phyloP scores from a whole-genome alignment of 2,113 vertebrate genomes.

The Mohoua ochrocephala region DNA sequence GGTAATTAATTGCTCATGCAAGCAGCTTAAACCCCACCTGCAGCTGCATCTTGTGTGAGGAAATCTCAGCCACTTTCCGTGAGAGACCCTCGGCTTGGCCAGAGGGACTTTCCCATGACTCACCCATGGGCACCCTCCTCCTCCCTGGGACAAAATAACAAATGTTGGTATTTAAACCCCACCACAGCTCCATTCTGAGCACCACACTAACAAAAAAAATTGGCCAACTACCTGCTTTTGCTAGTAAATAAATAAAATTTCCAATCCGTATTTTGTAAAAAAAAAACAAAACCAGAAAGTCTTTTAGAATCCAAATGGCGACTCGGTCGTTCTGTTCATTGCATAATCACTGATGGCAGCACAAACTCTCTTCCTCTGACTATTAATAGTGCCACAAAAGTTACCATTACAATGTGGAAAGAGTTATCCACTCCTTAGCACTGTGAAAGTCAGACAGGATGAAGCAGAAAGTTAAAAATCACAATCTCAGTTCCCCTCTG shows the following conservation, averaged over 20 bases:
- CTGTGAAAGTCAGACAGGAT: neutral
- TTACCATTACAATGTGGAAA: neutral
- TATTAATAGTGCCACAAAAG: neutral
- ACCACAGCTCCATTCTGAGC: neutral
- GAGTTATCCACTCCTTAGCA: neutral
- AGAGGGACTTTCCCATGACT: neutral
- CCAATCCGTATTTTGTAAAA: neutral
- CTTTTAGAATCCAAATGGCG: neutral
- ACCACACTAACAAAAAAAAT: neutral
- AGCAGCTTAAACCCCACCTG: accelerated
- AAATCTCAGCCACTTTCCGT: neutral
- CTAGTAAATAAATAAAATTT: neutral
- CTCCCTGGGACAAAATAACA: accelerated
- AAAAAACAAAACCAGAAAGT: neutral
- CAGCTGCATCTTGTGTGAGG: neutral
- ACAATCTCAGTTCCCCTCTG: neutral
- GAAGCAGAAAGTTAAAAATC: neutral
- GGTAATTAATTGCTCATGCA: neutral
- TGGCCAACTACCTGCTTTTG: neutral
- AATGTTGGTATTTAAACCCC: accelerated
- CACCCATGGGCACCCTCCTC: neutral
- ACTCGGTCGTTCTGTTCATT: neutral
- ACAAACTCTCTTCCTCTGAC: neutral
- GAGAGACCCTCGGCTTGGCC: neutral
- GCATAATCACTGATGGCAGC: neutral